Base-by-base conservation (phyloP, 2,797 vertebrate species). In the Eulemur albifrons region DNA sequence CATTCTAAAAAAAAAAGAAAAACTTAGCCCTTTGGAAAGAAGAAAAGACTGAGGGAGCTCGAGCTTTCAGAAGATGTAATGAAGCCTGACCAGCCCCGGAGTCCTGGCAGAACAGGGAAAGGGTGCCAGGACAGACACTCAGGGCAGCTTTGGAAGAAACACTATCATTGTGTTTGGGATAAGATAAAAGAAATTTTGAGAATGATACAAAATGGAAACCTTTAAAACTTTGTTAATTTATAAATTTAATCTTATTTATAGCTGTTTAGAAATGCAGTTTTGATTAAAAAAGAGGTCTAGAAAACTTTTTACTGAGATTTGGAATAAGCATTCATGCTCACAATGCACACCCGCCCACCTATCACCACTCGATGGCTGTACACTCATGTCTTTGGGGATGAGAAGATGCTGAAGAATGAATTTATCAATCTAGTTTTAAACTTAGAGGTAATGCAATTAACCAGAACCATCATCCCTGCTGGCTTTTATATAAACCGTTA, bases 161-260 rank as follows among this genome's bases (percentile, higher is more conserved):
- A 57, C 45, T 35, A 15, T 23, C 21, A 43, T 50, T 73, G 40
- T 77, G 18, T 57, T 76, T 79, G 4, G 12, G 43, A 76, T 84
- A 25, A 80, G 43, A 80, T 81, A 21, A 80, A 92, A 82, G 30
- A 70, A 63, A 94, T 45, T 76, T 59, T 72, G 20, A 94, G 63
- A 87, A 87, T 61, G 57, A 72, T 20, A 67, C 15, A 57, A 92
- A 73, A 84, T 18, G 52, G 77, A 93, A 88, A 15, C 57, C 59
- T 96, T 96, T 92, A 92, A 80, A 81, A 86, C 8, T 73, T 48
- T 91, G 23, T 12, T 76, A 90, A 92, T 73, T 94, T 91, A 48
- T 86, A 86, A 94, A 95, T 40, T 80, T 90, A 93, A 52, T 59
- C 23, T 72, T 94, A 72, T 17, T 86, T 17, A 54, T 1, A 43